These are phyloP conservation scores for Peribatodes rhomboidaria DNA, from an alignment of 2,888 invertebrate genomes.

Conservation along the genomic window DNA sequence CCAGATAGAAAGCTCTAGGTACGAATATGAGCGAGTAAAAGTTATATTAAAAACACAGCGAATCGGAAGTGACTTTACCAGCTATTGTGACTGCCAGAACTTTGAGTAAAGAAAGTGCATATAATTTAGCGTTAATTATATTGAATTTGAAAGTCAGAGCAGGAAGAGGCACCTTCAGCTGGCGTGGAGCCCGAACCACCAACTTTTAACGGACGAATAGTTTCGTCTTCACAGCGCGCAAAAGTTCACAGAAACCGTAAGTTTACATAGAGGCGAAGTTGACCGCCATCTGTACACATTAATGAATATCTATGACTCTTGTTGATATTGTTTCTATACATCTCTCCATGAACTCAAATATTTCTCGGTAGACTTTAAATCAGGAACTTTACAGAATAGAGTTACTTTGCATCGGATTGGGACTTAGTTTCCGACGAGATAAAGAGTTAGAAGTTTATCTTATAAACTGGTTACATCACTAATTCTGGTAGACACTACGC, in stretches of 20 bases:
- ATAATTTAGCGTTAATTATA: constrained; percentile 33
- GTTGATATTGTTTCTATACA: constrained; percentile 57
- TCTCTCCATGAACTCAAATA: constrained; percentile 55
- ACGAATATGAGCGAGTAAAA: constrained; percentile 62
- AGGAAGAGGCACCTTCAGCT: constrained; percentile 35
- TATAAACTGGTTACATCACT: constrained; percentile 33
- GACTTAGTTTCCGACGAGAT: constrained; percentile 29
- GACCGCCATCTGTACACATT: constrained; percentile 64
- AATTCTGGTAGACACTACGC: constrained; percentile 21
- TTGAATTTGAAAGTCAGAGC: constrained; percentile 35
- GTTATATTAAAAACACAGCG: constrained; percentile 52
- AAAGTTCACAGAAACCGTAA: constrained; percentile 51
- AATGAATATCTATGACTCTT: constrained; percentile 72
- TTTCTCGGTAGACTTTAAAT: constrained; percentile 51
- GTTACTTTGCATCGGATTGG: constrained; percentile 36
- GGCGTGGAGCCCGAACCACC: constrained; percentile 49
- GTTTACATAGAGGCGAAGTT: constrained; percentile 63
- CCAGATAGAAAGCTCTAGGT: constrained; percentile 50
- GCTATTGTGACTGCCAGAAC: constrained; percentile 43
- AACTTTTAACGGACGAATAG: constrained; percentile 52
- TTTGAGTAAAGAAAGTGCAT: constrained; percentile 34
- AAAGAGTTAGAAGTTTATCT: constrained; percentile 35
- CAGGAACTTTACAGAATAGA: constrained; percentile 51
- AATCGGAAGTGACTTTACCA: constrained; percentile 55
- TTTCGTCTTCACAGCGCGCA: constrained; percentile 42